A percentile compares a stretch with the other conserved stretches of the same genome.
Evolutionary conservation across 1,140 invertebrate genomes (phyloP).

Genomic region (Hyles euphorbiae): DNA sequence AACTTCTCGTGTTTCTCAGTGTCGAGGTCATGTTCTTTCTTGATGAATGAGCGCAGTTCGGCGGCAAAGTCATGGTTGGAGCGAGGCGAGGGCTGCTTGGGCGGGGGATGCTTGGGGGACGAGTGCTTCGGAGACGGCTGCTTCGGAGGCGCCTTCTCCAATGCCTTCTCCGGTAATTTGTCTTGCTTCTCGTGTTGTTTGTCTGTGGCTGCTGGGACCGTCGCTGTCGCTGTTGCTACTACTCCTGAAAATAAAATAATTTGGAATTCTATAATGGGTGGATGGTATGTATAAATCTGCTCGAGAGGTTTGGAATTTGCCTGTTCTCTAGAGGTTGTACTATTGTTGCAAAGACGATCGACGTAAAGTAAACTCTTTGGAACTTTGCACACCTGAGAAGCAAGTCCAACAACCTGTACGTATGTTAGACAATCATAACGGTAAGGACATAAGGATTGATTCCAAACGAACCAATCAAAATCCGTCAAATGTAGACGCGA

Average conservation of each 20-base stretch:
- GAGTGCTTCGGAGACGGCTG: slow-evolving; percentile 22
- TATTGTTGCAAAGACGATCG: too few species aligned
- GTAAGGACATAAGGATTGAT: too few species aligned
- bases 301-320: too few species aligned
- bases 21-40: slow-evolving; percentile 20
- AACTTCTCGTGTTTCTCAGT: slow-evolving; percentile 37
- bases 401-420: too few species aligned
- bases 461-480: too few species aligned
- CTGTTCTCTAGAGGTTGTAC: too few species aligned
- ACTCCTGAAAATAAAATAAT: slow-evolving; percentile 31
- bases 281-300: too few species aligned
- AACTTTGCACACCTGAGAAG: too few species aligned
- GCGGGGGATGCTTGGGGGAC: slow-evolving; percentile 15
- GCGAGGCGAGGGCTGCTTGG: slow-evolving; percentile 7
- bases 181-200: slow-evolving; percentile 9
- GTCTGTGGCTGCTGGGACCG: slow-evolving; percentile 16
- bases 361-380: too few species aligned
- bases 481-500: too few species aligned
- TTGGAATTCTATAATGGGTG: slow-evolving; percentile 3
- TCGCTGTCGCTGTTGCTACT: slow-evolving; percentile 34
- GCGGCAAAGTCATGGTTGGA: slow-evolving; percentile 6
- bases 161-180: slow-evolving; percentile 14
- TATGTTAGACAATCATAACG: too few species aligned
- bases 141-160: slow-evolving; percentile 15
- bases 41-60: slow-evolving; percentile 5